Evolutionary conservation across 2,113 vertebrate species (phyloP).

Genomic region (Paramormyrops kingsleyae): DNA sequence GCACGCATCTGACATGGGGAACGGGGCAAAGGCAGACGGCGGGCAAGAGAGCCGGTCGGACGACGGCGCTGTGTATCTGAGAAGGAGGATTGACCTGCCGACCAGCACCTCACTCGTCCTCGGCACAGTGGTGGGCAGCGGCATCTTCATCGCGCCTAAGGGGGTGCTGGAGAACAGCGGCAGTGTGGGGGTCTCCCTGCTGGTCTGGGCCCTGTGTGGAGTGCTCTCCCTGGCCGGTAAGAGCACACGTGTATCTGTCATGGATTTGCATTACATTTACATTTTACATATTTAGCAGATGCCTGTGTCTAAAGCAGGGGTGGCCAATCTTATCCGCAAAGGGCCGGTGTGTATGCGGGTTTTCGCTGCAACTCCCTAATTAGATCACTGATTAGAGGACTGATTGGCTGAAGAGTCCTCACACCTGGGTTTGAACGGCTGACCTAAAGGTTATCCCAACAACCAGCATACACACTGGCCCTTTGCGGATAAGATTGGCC

Average conservation of each 20-base stretch:
- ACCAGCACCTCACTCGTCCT: conserved; percentile 67
- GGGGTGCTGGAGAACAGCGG: conserved; percentile 76
- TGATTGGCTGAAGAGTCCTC: no score
- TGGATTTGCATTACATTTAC: background rate
- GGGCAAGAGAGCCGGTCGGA: background rate
- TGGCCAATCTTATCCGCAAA: no score
- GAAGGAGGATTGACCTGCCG: conserved; percentile 66
- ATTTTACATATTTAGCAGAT: background rate
- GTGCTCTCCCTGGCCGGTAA: conserved; percentile 75
- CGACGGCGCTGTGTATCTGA: conserved; percentile 48
- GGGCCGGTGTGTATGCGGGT: no score
- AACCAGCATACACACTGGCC: no score
- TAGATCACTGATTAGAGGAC: no score
- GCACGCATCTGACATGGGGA: background rate
- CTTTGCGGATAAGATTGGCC: no score
- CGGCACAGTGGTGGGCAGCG: conserved; percentile 77
- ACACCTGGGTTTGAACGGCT: no score
- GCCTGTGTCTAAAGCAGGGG: background rate
- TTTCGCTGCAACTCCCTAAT: no score
- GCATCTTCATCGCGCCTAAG: conserved; percentile 84
- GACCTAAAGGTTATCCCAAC: no score
- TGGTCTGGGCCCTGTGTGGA: conserved; percentile 73
- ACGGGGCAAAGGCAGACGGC: background rate
- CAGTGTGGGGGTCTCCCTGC: conserved; percentile 72
- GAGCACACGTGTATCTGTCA: conserved; percentile 25